A percentile compares a stretch with the other conserved stretches of the same genome.
Evolutionary conservation across 2,113 vertebrate species (phyloP).

Genomic region (Tretioscincus oriximinensis): DNA sequence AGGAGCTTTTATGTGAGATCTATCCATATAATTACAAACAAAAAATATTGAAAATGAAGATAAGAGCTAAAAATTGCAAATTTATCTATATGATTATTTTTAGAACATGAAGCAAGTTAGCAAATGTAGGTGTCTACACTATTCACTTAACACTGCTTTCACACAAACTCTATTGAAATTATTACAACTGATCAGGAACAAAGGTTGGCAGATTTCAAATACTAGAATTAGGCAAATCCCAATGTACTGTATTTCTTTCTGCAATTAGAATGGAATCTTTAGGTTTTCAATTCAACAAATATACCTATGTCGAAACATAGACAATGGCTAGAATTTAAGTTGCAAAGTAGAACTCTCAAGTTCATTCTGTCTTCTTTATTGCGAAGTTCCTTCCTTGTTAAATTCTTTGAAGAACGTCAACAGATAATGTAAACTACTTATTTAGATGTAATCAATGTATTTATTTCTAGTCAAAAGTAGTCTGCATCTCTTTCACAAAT

Average conservation of each 20-base stretch:
- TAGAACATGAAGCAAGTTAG: not conserved
- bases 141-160: not conserved
- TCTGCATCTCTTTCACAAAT: not conserved
- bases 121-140: not conserved
- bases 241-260: slow-evolving; percentile 15
- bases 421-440: slow-evolving; percentile 34
- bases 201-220: slow-evolving; percentile 11
- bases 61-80: not conserved
- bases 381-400: slow-evolving; percentile 9
- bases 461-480: slow-evolving; percentile 42
- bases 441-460: slow-evolving; percentile 33
- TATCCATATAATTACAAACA: not conserved
- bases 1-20: not conserved
- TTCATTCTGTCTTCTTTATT: not conserved
- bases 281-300: slow-evolving; percentile 21
- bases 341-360: slow-evolving; percentile 27
- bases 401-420: not conserved
- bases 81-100: not conserved
- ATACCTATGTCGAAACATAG: not conserved
- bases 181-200: slow-evolving; percentile 11
- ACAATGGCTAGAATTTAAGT: slow-evolving; percentile 31
- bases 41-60: not conserved
- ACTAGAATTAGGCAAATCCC: slow-evolving; percentile 6
- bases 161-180: slow-evolving; percentile 3
- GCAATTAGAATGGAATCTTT: slow-evolving; percentile 5